Conservation (phyloP, 2,113 vertebrate species). For the Pedetes capensis region DNA sequence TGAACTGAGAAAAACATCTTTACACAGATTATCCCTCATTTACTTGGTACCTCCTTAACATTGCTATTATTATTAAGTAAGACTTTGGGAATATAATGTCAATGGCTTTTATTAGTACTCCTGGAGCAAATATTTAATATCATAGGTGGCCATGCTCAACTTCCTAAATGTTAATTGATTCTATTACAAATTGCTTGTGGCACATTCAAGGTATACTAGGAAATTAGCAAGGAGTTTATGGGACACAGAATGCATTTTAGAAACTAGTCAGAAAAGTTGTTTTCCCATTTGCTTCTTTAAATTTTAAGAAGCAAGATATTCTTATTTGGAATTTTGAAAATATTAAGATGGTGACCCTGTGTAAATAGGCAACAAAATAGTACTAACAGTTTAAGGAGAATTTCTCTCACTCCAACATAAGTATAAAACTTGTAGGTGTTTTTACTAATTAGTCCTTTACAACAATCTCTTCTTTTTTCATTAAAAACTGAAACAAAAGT, state of each 20-base stretch:
- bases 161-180: constrained; percentile 79
- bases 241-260: constrained; percentile 45
- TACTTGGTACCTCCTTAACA: neutral
- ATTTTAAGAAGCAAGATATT: neutral
- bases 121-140: constrained; percentile 66
- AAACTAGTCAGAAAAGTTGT: neutral
- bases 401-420: neutral
- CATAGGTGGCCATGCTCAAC: constrained; percentile 54
- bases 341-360: neutral
- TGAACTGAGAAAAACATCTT: neutral
- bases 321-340: neutral
- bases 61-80: neutral
- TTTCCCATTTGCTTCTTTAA: neutral
- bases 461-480: neutral
- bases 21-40: neutral
- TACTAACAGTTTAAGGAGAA: neutral
- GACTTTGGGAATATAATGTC: neutral
- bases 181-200: constrained; percentile 68
- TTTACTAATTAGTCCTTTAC: no score
- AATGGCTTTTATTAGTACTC: constrained; percentile 68
- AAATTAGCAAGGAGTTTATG: constrained; percentile 27
- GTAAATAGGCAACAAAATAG: neutral
- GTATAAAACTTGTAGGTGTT: neutral
- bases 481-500: neutral
- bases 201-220: constrained; percentile 52